Evolutionary conservation across 2,888 invertebrate genomes (phyloP).

Genomic region (Iselma pallidipennis): DNA sequence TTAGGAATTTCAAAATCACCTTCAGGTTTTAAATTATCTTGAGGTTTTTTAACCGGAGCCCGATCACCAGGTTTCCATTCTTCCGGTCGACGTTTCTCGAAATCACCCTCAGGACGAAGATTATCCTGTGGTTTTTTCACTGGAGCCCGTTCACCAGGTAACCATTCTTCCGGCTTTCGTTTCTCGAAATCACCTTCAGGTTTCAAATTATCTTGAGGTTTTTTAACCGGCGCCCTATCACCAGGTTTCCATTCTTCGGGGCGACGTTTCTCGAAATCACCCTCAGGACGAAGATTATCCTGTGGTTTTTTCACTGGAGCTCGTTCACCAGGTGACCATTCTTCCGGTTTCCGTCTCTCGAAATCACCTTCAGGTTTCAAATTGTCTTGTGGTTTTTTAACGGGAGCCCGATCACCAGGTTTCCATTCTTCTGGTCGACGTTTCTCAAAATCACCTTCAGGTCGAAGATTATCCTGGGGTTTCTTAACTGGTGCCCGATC

Average conservation of each 20-base stretch:
- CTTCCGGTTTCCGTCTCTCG: slow-evolving; percentile 50
- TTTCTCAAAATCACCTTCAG: slow-evolving; percentile 63
- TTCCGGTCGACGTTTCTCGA: slow-evolving; percentile 55
- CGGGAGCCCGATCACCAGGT: slow-evolving; percentile 54
- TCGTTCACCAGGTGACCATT: slow-evolving; percentile 52
- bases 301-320: slow-evolving; percentile 49
- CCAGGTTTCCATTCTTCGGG: slow-evolving; percentile 57
- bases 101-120: slow-evolving; percentile 60
- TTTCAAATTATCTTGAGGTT: slow-evolving; percentile 51
- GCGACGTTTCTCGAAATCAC: slow-evolving; percentile 55
- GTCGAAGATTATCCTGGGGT: slow-evolving; percentile 60
- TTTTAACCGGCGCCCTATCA: slow-evolving; percentile 53
- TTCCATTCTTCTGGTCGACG: slow-evolving; percentile 24
- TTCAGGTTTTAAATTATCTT: slow-evolving; percentile 66
- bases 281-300: slow-evolving; percentile 56
- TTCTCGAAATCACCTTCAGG: slow-evolving; percentile 53
- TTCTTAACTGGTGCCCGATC: slow-evolving; percentile 56
- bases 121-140: slow-evolving; percentile 65
- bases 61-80: slow-evolving; percentile 60
- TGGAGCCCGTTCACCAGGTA: slow-evolving; percentile 56
- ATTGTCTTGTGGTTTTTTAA: slow-evolving; percentile 54
- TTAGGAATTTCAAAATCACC: slow-evolving; percentile 61
- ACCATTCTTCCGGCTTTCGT: slow-evolving; percentile 41
- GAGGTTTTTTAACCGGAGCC: slow-evolving; percentile 60
- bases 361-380: slow-evolving; percentile 57